Evolutionary conservation across 2,888 invertebrate species (phyloP), one percentile per base, ranked within the genome.

Genomic region (Hedya salicella): DNA sequence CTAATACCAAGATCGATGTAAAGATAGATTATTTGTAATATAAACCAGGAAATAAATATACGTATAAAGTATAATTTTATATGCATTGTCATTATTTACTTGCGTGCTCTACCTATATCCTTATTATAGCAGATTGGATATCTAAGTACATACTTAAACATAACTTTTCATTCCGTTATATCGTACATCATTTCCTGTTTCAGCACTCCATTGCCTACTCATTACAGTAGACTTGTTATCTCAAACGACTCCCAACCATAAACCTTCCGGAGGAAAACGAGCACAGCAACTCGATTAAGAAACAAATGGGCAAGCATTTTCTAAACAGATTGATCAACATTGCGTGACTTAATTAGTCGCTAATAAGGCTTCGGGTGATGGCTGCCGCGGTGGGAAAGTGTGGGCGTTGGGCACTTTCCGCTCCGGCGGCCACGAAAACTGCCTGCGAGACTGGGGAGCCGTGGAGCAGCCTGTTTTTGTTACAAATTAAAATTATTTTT

Each of bases 401-500:
- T 81, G 78, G 83, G 83, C 85, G 83, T 82, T 82, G 80, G 83
- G 84, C 86, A 85, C 86, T 87, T 85, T 86, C 83, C 86, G 91
- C 89, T 88, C 75, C 87, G 87, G 70, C 79, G 88, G 74, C 77
- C 86, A 88, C 89, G 84, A 89, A 89, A 89, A 89, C 86, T 82
- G 79, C 80, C 78, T 68, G 74, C 60, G 70, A 78, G 59, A 75
- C 69, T 75, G 11, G 19, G 67, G 73, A 70, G 30, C 52, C 13
- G 63, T 78, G 49, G 88, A 89, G 74, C 63, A 30, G 48, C 46
- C 32, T 25, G 13, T 13, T 9, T 25, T 40, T 42, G 1, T 25
- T 11, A 14, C 19, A 17, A 25, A 6, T 6, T 25, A 6, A 4
- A 25, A 25, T 25, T 6, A 6, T 25, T 25, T 25, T 25, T 25